phyloP scores from a whole-genome alignment of 2,113 vertebrate species.

The Elachura formosa region DNA sequence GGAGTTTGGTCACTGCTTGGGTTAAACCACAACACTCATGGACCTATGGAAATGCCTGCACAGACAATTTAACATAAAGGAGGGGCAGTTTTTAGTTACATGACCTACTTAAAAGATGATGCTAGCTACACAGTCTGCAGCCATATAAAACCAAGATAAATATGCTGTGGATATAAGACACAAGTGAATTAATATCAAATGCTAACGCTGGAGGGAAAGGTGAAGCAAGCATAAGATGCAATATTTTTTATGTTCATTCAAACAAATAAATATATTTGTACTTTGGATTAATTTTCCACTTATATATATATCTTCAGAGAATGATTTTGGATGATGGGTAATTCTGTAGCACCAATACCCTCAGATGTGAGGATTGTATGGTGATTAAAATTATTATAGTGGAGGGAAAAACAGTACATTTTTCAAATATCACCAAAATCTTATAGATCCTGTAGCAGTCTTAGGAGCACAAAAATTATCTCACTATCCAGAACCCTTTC shows the following conservation, averaged over 20 bases:
- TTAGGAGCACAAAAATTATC: neutral
- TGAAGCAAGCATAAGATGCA: neutral
- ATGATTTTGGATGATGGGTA: neutral
- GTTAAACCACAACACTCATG: neutral
- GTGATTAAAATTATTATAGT: neutral
- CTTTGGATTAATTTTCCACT: neutral
- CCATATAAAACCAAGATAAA: neutral
- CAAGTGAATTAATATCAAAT: neutral
- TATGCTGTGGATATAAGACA: neutral
- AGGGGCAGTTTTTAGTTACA: neutral
- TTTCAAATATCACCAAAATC: neutral
- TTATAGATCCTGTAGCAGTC: neutral
- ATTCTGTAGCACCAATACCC: neutral
- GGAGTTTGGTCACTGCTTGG: accelerated
- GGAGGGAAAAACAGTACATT: neutral
- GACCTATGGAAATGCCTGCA: neutral
- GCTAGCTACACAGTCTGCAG: neutral
- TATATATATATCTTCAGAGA: neutral
- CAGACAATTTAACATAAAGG: neutral
- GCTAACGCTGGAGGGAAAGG: neutral
- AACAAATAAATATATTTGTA: neutral
- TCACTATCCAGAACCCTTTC: neutral
- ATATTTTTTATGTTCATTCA: neutral
- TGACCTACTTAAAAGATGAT: accelerated
- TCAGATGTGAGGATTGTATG: neutral